Percentiles rank a stretch among this genome's conserved stretches.
Conservation (phyloP, 1,140 invertebrate genomes). For the Drosophila orena region DNA sequence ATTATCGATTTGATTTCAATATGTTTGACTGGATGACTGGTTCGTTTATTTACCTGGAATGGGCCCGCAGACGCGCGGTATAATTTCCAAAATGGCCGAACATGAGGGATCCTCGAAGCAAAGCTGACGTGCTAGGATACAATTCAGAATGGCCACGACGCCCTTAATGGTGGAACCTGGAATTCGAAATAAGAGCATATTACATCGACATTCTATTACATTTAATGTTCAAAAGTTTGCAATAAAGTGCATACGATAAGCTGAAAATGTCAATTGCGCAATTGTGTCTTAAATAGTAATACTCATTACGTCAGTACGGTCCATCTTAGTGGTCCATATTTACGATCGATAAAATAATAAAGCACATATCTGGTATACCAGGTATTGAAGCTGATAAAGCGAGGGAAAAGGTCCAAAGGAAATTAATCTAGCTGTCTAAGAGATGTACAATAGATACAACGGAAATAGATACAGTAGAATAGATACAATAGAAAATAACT, state of each 20-base stretch:
- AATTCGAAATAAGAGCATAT: conserved; percentile 74
- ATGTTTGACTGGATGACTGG: neutral
- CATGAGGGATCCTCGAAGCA: conserved; percentile 95
- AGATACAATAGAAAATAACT: no score
- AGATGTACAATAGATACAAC: no score
- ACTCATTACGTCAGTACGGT: no score
- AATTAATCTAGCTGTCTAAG: no score
- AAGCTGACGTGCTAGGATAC: conserved; percentile 92
- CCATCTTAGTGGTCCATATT: neutral
- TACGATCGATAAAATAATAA: no score
- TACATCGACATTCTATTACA: neutral
- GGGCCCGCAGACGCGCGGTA: conserved; percentile 93
- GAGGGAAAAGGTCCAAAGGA: no score
- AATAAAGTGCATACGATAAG: no score
- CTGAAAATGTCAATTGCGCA: no score
- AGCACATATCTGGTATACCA: no score
- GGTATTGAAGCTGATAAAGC: no score
- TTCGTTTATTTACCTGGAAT: conserved; percentile 90
- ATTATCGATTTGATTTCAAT: conserved; percentile 29
- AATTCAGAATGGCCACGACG: conserved; percentile 92
- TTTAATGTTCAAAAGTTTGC: neutral
- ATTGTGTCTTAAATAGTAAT: neutral
- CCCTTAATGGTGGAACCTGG: conserved; percentile 90
- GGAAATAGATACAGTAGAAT: no score
- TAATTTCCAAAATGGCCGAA: conserved; percentile 94